Evolutionary conservation across 2,797 vertebrate genomes (phyloP).

Genomic region (Tangara arthus): DNA sequence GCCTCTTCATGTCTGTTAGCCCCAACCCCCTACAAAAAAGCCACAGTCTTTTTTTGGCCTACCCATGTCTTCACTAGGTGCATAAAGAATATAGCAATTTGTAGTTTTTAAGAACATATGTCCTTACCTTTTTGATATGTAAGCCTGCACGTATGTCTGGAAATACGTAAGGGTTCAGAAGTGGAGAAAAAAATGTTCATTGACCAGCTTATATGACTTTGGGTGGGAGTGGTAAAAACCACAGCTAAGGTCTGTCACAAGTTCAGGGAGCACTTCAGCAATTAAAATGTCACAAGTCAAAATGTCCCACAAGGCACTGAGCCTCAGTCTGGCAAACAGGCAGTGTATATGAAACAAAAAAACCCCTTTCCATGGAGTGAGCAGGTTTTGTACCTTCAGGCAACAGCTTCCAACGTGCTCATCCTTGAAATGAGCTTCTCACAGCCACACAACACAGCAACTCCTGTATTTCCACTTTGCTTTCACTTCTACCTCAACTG

Average conservation of each 20-base stretch:
- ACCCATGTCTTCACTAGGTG: background rate
- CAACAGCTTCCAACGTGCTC: background rate
- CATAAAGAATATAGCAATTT: background rate
- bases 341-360: background rate
- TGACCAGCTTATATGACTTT: background rate
- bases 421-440: background rate
- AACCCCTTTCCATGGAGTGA: background rate
- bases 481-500: background rate
- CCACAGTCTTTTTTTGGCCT: background rate
- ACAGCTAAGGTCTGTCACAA: background rate
- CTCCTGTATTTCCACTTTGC: background rate
- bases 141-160: background rate
- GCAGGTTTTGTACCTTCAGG: background rate
- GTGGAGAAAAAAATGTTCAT: background rate
- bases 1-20: background rate
- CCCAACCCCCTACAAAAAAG: background rate
- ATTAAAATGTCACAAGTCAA: background rate
- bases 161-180: background rate
- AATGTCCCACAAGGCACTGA: background rate
- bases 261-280: background rate
- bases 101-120: background rate
- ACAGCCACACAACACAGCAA: fast-evolving
- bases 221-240: background rate
- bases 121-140: background rate
- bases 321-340: background rate